phyloP scores from a whole-genome alignment of 1,140 invertebrate species.

The Diorhabda carinulata region DNA sequence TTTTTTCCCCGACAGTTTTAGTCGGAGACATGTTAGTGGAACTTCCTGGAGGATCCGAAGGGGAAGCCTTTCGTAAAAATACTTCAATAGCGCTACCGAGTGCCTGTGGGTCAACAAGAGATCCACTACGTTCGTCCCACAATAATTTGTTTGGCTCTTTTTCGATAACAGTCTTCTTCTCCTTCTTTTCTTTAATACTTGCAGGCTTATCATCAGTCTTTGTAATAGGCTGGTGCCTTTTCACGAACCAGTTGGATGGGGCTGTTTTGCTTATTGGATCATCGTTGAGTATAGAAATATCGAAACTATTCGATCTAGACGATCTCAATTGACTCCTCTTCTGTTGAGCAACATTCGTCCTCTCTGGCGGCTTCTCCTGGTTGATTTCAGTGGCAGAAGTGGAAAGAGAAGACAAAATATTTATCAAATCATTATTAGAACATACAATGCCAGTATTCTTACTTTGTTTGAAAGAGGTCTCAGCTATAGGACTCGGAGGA shows the following conservation, averaged over 20 bases:
- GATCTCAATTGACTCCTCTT: constrained; percentile 30
- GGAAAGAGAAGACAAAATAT: constrained; percentile 73
- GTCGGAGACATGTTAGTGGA: constrained; percentile 37
- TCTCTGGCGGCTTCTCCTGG: constrained; percentile 46
- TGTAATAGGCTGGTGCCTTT: constrained; percentile 61
- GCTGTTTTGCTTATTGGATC: constrained; percentile 39
- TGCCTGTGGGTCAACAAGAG: constrained; percentile 70
- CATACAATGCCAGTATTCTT: constrained; percentile 61
- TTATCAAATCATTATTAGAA: constrained; percentile 73
- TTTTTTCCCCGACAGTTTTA: constrained; percentile 41
- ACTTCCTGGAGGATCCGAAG: constrained; percentile 44
- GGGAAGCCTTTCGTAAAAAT: constrained; percentile 58
- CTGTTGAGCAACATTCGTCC: constrained; percentile 30
- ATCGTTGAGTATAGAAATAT: constrained; percentile 65
- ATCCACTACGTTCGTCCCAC: constrained; percentile 69
- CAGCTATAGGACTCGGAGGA: constrained; percentile 50
- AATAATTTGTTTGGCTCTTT: constrained; percentile 53
- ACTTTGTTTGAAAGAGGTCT: constrained; percentile 34
- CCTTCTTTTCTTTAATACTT: constrained; percentile 55
- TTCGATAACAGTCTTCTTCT: constrained; percentile 49
- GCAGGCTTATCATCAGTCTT: constrained; percentile 29
- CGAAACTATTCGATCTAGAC: constrained; percentile 67
- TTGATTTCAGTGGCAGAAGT: constrained; percentile 77
- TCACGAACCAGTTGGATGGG: constrained; percentile 68
- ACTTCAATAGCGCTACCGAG: constrained; percentile 78